These are phyloP conservation scores for Antheraea pernyi DNA, from an alignment of 1,140 invertebrate species.

Conservation along the genomic window DNA sequence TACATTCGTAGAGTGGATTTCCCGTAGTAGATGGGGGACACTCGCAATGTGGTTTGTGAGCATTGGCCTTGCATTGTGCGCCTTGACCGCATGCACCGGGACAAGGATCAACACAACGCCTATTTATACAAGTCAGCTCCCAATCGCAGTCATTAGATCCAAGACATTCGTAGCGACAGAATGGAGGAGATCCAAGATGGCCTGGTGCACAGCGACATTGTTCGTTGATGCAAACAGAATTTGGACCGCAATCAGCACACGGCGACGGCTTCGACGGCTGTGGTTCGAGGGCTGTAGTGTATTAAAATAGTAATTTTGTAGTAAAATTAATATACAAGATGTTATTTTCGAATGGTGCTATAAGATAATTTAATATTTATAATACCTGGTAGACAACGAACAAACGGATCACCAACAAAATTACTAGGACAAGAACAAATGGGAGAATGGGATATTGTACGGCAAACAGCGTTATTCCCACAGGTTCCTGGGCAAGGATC, in stretches of 20 bases:
- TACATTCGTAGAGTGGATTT: slow-evolving; percentile 83
- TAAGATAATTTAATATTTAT: slow-evolving; percentile 4
- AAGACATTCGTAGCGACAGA: slow-evolving; percentile 85
- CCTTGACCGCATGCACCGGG: slow-evolving; percentile 84
- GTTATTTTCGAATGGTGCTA: neutral
- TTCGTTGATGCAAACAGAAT: slow-evolving; percentile 82
- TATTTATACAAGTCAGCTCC: slow-evolving; percentile 86
- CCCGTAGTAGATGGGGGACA: slow-evolving; percentile 81
- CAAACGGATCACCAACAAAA: slow-evolving; percentile 85
- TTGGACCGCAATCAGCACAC: slow-evolving; percentile 81
- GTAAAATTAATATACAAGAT: neutral
- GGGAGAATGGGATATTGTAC: slow-evolving; percentile 85
- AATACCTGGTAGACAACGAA: slow-evolving; percentile 83
- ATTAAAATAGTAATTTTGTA: neutral
- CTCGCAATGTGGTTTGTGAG: slow-evolving; percentile 88
- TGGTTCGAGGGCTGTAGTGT: slow-evolving; percentile 73
- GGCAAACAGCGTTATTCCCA: slow-evolving; percentile 85
- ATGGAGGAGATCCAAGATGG: slow-evolving; percentile 84
- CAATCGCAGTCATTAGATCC: slow-evolving; percentile 84
- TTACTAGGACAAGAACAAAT: slow-evolving; percentile 85
- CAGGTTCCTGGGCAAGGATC: slow-evolving; percentile 89
- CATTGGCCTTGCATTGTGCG: slow-evolving; percentile 84
- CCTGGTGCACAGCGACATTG: slow-evolving; percentile 81
- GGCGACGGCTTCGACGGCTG: slow-evolving; percentile 83
- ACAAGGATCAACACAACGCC: slow-evolving; percentile 87